Conservation (phyloP, 64 coral and sea anemone species). For the Montipora cactus region DNA sequence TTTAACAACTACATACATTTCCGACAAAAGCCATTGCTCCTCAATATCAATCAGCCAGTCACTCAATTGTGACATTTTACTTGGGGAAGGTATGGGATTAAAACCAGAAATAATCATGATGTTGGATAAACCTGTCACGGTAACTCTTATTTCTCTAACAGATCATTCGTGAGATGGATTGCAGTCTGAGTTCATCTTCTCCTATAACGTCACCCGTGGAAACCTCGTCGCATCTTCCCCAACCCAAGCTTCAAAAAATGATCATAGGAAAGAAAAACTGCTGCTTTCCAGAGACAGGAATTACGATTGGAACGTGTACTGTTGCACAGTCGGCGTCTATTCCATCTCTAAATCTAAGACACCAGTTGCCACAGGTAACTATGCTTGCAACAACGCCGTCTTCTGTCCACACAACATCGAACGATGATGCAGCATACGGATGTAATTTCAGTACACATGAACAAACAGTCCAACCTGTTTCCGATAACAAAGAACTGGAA, state of each 20-base stretch:
- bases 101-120: too few species aligned
- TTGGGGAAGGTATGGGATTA: not conserved
- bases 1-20: too few species aligned
- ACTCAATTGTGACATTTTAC: not conserved
- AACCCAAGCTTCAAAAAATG: slow-evolving; percentile 29
- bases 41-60: too few species aligned
- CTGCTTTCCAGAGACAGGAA: slow-evolving; percentile 15
- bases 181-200: slow-evolving; percentile 26
- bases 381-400: not conserved
- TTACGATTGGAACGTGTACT: not conserved
- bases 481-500: slow-evolving; percentile 17
- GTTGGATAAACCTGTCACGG: too few species aligned
- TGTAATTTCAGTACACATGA: not conserved
- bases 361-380: slow-evolving; percentile 35
- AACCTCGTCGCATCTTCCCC: not conserved
- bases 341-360: not conserved
- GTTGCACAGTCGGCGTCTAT: not conserved
- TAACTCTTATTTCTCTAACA: too few species aligned
- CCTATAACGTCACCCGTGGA: not conserved
- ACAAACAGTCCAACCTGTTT: not conserved
- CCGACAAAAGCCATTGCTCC: too few species aligned
- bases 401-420: not conserved
- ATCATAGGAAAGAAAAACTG: not conserved
- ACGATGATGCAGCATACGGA: not conserved
- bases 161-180: slow-evolving; percentile 12